Percentiles rank a stretch among this genome's conserved stretches.
These are phyloP conservation scores for Chitala chitala DNA, from an alignment of 2,113 vertebrate species.

Conservation along the genomic window DNA sequence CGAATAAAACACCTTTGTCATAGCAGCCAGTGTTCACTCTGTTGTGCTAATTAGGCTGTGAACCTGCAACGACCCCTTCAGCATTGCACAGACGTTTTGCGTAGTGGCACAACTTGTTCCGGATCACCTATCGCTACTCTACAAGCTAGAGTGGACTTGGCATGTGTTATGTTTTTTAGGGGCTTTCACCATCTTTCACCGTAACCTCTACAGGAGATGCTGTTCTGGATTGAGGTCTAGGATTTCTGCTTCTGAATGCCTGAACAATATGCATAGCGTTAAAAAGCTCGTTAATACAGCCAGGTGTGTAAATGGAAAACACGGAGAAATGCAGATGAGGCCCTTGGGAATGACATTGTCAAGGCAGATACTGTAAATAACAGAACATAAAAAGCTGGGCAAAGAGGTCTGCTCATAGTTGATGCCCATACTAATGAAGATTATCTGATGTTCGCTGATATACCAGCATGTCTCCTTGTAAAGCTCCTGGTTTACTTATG, in stretches of 20 bases:
- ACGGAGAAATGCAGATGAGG: not conserved
- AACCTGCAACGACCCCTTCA: not conserved
- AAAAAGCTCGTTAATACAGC: slow-evolving; percentile 1
- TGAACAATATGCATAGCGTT: not conserved
- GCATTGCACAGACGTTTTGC: not conserved
- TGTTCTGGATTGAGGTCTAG: not conserved
- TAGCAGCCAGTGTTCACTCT: not conserved
- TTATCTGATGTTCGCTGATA: not conserved
- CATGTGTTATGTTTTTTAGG: slow-evolving; percentile 5
- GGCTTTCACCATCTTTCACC: not conserved
- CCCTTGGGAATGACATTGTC: not conserved
- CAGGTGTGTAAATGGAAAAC: slow-evolving; percentile 10
- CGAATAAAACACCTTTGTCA: not conserved
- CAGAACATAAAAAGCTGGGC: slow-evolving; percentile 10
- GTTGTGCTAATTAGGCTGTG: not conserved
- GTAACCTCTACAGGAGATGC: not conserved
- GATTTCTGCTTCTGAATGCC: not conserved
- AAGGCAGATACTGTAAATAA: slow-evolving; percentile 11
- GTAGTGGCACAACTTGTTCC: slow-evolving; percentile 7
- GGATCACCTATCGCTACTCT: not conserved
- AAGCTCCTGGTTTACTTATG: not conserved
- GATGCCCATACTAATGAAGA: slow-evolving; percentile 3
- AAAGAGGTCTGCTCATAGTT: not conserved
- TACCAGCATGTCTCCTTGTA: not conserved
- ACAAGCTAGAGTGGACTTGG: not conserved